A percentile compares a stretch with the other conserved stretches of the same genome.
Conservation (phyloP, 2,113 vertebrate genomes). For the Burhinus oedicnemus region DNA sequence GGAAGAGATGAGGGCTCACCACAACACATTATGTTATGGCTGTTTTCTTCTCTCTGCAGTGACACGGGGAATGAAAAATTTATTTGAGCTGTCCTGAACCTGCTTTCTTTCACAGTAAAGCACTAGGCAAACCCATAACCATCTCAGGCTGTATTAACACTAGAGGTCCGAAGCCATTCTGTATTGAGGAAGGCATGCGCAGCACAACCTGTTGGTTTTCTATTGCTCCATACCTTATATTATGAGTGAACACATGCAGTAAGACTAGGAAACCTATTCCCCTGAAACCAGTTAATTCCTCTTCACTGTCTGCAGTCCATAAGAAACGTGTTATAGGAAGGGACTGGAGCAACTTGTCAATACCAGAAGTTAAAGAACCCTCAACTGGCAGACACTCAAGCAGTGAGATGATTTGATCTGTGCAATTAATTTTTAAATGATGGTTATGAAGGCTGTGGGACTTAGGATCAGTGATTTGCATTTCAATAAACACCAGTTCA, state of each 20-base stretch:
- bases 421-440: conserved; percentile 54
- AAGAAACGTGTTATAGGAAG: not conserved
- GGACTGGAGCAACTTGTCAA: conserved; percentile 8
- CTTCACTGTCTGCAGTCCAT: not conserved
- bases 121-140: not conserved
- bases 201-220: not conserved
- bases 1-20: too few relatives aligned
- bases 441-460: conserved; percentile 35
- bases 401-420: conserved; percentile 33
- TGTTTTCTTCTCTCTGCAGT: not conserved
- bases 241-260: not conserved
- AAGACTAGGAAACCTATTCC: not conserved
- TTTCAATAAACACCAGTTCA: conserved; percentile 25
- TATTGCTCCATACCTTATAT: not conserved
- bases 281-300: not conserved
- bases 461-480: conserved; percentile 23
- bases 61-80: not conserved
- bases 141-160: not conserved
- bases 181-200: not conserved
- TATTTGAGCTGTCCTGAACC: not conserved
- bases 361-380: conserved; percentile 24
- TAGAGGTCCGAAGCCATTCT: not conserved
- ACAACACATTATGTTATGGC: too few relatives aligned
- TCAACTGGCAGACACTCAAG: conserved; percentile 19
- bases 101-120: not conserved